These are phyloP conservation scores for Drosophila subobscura DNA, from an alignment of 1,140 invertebrate species.

Conservation along the genomic window DNA sequence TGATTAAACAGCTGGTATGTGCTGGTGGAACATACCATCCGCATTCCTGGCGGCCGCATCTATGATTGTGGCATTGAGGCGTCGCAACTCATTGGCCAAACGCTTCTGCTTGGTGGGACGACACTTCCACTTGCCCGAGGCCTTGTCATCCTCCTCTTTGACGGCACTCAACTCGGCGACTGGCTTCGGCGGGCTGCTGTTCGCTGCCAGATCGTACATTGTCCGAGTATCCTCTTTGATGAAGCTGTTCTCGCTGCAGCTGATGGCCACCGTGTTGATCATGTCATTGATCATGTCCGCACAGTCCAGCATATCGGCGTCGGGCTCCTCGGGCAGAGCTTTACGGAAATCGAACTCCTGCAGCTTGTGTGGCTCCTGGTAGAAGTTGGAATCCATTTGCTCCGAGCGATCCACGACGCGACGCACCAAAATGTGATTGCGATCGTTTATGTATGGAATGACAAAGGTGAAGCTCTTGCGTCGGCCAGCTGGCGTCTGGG, in stretches of 20 bases:
- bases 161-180: neutral
- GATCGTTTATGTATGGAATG: slow-evolving; percentile 79
- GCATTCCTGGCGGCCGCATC: slow-evolving; percentile 67
- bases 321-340: slow-evolving; percentile 2
- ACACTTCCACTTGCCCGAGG: slow-evolving; percentile 22
- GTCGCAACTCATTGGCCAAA: slow-evolving; percentile 65
- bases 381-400: slow-evolving; percentile 64
- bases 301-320: slow-evolving; percentile 42
- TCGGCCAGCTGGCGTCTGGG: slow-evolving; percentile 31
- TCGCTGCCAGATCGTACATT: slow-evolving; percentile 14
- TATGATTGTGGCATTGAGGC: slow-evolving; percentile 82
- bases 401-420: slow-evolving; percentile 79
- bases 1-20: neutral
- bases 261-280: slow-evolving; percentile 82
- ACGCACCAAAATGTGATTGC: slow-evolving; percentile 74
- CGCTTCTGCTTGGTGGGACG: slow-evolving; percentile 64
- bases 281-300: slow-evolving; percentile 76
- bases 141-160: slow-evolving; percentile 42
- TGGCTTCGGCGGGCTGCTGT: neutral
- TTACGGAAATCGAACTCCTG: slow-evolving; percentile 46
- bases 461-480: slow-evolving; percentile 74
- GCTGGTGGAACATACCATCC: slow-evolving; percentile 47
- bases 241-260: slow-evolving; percentile 79
- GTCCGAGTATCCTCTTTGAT: slow-evolving; percentile 56
- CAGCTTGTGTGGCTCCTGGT: slow-evolving; percentile 31